Conservation (phyloP, 2,888 invertebrate species). For the Andrena trimmerana region DNA sequence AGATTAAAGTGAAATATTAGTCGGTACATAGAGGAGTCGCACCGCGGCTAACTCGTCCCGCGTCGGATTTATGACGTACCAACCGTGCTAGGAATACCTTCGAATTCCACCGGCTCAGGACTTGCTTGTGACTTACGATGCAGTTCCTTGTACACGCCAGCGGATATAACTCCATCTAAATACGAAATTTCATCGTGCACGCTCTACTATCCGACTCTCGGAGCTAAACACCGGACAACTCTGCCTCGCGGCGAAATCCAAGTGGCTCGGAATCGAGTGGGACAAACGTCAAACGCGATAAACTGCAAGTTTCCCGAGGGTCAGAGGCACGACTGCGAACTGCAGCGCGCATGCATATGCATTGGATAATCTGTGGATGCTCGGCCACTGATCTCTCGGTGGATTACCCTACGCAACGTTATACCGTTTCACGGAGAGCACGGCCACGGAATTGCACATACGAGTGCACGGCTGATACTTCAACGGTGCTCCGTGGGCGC, state of each 20-base stretch:
- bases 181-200: neutral
- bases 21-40: neutral
- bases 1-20: conserved; percentile 17
- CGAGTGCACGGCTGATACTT: neutral
- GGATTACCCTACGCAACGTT: neutral
- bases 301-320: conserved; percentile 2
- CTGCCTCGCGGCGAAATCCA: neutral
- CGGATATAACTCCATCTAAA: neutral
- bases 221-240: too few relatives aligned
- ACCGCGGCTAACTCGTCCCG: neutral
- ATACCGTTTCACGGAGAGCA: neutral
- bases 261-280: neutral
- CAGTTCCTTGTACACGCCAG: neutral
- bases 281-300: neutral
- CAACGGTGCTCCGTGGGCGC: neutral
- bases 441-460: neutral
- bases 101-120: conserved; percentile 5
- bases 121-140: conserved; percentile 6
- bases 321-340: neutral
- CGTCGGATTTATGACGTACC: conserved; percentile 10
- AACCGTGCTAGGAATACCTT: conserved; percentile 19
- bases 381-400: conserved; percentile 6
- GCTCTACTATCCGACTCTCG: too few relatives aligned
- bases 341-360: conserved; percentile 23
- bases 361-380: conserved; percentile 13